Evolutionary conservation across 1,140 invertebrate genomes (phyloP), one percentile per base, ranked within the genome.

Genomic region (Drosophila biarmipes): DNA sequence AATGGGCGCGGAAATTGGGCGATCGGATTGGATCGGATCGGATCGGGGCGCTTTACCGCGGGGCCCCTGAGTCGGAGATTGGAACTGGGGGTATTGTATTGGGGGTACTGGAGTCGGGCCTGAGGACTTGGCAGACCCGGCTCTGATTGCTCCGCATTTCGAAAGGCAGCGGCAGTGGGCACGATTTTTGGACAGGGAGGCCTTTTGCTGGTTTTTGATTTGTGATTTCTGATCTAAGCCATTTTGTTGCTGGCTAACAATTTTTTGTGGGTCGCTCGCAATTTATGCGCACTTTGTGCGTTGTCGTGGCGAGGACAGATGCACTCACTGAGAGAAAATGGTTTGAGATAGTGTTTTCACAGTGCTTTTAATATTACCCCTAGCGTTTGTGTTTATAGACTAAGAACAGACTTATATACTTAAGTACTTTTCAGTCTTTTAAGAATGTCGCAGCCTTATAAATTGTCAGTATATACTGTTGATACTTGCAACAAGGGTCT

Each of bases 1-100:
- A 78, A 73, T 74, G 84, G 81, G 82, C 78, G 78, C 82, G 82
- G 82, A 85, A 85, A 85, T 87, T 78, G 80, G 73, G 68, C 81
- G 54, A 64, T 71, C 62, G 62, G 35, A 49, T 29, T 31, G 42
- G 51, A 45, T 38, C 45, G 64, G 61, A 69, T 73, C 37, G 57
- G 58, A 46, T 62, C 40, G 61, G 59, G 21, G 43, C 0, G 14
- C 24, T 34, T 10, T n/a, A 19, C 31, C 45, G n/a, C 14, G n/a
- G 38, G 54, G 64, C 38, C 56, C 11, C 2, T 8, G 15, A 38
- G 31, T n/a, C 5, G 12, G 15, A 63, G 42, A 17, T 54, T 37
- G 52, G 1, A 31, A 29, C 53, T 48, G 12, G 43, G 24, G 38
- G 48, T 35, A 40, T 2, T 10, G 14, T 24, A 7, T 38, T 0